Evolutionary conservation across 2,888 invertebrate genomes (phyloP).

Genomic region (Sesia bembeciformis): DNA sequence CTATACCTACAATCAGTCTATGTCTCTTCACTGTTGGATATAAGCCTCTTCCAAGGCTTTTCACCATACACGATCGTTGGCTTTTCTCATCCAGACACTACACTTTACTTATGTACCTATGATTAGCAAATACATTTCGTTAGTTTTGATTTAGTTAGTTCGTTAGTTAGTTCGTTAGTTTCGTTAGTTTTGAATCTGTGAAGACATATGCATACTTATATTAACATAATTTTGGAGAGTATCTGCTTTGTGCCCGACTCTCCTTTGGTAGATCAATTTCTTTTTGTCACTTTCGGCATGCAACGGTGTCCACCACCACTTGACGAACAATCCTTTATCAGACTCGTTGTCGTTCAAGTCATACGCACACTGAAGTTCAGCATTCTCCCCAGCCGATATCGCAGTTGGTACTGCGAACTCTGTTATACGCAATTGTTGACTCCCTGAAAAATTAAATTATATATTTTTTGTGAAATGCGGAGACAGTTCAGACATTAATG

Average conservation of each 20-base stretch:
- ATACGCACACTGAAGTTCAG: constrained; percentile 36
- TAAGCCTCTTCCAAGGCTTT: no score
- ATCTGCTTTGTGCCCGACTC: constrained; percentile 13
- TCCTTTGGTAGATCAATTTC: constrained; percentile 40
- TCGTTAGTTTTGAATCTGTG: no score
- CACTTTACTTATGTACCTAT: no score
- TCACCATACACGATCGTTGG: no score
- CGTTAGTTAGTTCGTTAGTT: no score
- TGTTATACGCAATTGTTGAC: constrained; percentile 40
- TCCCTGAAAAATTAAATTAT: constrained; percentile 28
- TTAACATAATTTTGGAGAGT: not conserved
- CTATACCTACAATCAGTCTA: no score
- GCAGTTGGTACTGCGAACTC: constrained; percentile 43
- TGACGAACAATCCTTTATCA: constrained; percentile 29
- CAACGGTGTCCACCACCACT: constrained; percentile 52
- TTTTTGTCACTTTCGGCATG: constrained; percentile 21
- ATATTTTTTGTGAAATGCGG: not conserved
- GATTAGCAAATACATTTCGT: no score
- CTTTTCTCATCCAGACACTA: no score
- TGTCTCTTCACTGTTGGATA: no score
- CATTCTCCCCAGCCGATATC: constrained; percentile 31
- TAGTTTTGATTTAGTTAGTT: no score
- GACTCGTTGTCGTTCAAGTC: constrained; percentile 19
- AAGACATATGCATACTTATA: no score
- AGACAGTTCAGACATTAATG: not conserved